Conservation (phyloP, 1,140 invertebrate species). For the Lethocerus indicus region DNA sequence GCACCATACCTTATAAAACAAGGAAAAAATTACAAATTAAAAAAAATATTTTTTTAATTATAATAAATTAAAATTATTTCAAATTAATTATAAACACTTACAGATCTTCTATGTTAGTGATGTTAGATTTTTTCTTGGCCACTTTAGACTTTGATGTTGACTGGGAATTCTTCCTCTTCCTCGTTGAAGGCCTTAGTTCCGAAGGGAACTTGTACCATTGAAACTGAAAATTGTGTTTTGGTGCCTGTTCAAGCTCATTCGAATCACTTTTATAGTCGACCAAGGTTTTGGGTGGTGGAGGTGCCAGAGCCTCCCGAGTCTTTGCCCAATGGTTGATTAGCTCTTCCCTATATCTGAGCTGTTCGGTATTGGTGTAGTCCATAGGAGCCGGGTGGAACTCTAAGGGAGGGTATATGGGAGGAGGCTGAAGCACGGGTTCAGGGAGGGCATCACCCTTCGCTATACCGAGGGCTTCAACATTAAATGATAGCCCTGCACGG, state of each 20-base stretch:
- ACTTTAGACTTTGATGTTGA: not conserved
- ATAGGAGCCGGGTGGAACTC: slow-evolving; percentile 38
- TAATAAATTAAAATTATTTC: not conserved
- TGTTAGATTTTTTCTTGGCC: not conserved
- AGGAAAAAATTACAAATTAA: not conserved
- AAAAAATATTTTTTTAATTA: not conserved
- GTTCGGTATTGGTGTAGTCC: slow-evolving; percentile 1
- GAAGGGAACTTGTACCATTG: slow-evolving; percentile 13
- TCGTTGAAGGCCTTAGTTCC: slow-evolving; percentile 11
- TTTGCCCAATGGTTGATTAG: slow-evolving; percentile 8
- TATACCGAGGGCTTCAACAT: slow-evolving; percentile 42
- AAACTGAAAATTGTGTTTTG: slow-evolving; percentile 5
- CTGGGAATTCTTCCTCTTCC: not conserved
- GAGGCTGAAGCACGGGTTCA: slow-evolving; percentile 40
- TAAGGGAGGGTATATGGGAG: slow-evolving; percentile 43
- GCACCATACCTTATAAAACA: not conserved
- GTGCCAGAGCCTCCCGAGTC: not conserved
- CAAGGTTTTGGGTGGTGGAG: not conserved
- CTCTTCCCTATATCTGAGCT: slow-evolving; percentile 7
- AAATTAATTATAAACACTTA: slow-evolving; percentile 1
- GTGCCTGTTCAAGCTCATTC: not conserved
- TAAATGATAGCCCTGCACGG: slow-evolving; percentile 34
- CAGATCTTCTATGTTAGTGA: slow-evolving; percentile 11
- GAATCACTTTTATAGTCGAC: not conserved
- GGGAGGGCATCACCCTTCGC: slow-evolving; percentile 37